Percentiles rank a stretch among this genome's conserved stretches.
These are phyloP conservation scores for Turritopsis dohrnii DNA, from an alignment of 30 jellyfish, hydroid and myxozoan species.

Conservation along the genomic window DNA sequence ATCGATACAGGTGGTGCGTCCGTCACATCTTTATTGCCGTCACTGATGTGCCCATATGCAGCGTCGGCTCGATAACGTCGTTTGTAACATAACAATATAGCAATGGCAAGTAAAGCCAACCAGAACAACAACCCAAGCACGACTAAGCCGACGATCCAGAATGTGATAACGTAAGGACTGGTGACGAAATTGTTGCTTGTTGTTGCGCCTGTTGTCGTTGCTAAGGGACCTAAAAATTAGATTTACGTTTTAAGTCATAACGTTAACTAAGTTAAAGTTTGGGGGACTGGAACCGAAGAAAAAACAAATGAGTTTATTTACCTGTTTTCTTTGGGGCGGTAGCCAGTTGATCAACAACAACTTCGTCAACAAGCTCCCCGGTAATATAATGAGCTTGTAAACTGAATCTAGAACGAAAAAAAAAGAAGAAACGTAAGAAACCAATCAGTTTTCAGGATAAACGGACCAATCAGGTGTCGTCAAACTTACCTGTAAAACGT, in stretches of 20 bases:
- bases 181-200: slow-evolving; percentile 51
- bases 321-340: neutral
- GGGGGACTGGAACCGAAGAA: too few relatives aligned
- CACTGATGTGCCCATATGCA: slow-evolving; percentile 32
- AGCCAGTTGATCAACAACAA: neutral
- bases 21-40: slow-evolving; percentile 42
- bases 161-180: slow-evolving; percentile 64
- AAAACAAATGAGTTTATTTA: neutral
- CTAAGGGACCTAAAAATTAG: neutral
- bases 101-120: slow-evolving; percentile 84
- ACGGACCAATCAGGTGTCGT: neutral
- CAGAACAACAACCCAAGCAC: slow-evolving; percentile 74
- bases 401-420: neutral
- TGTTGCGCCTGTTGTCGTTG: slow-evolving; percentile 11
- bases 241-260: neutral
- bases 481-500: slow-evolving; percentile 53
- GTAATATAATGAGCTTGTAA: neutral
- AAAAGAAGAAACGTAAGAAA: neutral
- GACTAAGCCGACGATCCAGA: slow-evolving; percentile 93
- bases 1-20: slow-evolving; percentile 27
- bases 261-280: too few relatives aligned
- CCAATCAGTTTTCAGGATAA: neutral
- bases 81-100: slow-evolving; percentile 83
- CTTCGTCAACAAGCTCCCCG: neutral
- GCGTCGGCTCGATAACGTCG: slow-evolving; percentile 69